Conservation (phyloP, 2,113 vertebrate genomes). For the Ondatra zibethicus region DNA sequence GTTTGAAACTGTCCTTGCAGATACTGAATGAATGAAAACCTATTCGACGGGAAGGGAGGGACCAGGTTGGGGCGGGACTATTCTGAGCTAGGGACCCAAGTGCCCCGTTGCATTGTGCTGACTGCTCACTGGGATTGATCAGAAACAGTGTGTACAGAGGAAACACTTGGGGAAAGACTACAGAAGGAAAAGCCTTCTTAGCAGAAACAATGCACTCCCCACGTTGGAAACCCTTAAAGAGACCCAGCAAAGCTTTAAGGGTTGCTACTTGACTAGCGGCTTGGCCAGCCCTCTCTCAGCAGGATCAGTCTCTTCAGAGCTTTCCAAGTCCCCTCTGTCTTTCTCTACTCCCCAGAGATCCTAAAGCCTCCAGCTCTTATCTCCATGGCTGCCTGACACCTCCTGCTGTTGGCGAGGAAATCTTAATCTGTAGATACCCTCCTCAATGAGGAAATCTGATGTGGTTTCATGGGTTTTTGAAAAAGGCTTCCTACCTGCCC, state of each 20-base stretch:
- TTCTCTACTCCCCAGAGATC: not conserved
- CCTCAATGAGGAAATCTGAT: conserved; percentile 11
- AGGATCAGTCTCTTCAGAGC: not conserved
- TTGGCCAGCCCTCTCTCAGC: not conserved
- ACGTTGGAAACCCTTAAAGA: conserved; percentile 18
- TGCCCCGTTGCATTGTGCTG: conserved; percentile 75
- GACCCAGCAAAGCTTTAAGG: not conserved
- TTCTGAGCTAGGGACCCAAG: conserved; percentile 65
- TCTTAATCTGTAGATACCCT: not conserved
- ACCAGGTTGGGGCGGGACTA: conserved; percentile 1
- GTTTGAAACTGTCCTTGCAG: not conserved
- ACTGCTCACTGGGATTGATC: conserved; percentile 51
- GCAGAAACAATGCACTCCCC: conserved; percentile 53
- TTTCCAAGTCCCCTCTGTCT: not conserved
- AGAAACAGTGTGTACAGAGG: conserved; percentile 62
- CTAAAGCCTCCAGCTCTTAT: not conserved
- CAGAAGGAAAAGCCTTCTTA: conserved; percentile 65
- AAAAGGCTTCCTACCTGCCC: not conserved
- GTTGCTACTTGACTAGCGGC: not conserved
- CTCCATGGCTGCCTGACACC: not conserved
- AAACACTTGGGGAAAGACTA: conserved; percentile 60
- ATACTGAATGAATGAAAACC: conserved; percentile 60
- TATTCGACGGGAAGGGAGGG: conserved; percentile 62
- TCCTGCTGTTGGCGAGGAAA: conserved; percentile 11
- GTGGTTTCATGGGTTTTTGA: not conserved